These are phyloP conservation scores for Apantesis nais DNA, from an alignment of 2,888 invertebrate genomes.

Conservation along the genomic window DNA sequence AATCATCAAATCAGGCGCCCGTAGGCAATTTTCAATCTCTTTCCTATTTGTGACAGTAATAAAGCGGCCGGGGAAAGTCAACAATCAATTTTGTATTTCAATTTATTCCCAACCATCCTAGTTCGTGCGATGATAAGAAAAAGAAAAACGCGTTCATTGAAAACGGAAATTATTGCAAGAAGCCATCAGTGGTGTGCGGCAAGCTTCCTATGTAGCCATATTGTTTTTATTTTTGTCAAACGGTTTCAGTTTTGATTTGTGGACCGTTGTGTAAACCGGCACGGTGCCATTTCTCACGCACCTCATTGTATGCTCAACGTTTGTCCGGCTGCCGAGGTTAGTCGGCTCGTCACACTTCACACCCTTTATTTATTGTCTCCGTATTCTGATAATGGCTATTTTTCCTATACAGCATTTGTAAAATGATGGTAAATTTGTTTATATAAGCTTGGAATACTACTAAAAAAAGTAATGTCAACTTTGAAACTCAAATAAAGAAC, in stretches of 20 bases:
- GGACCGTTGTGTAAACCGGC: slow-evolving; percentile 61
- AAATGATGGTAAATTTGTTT: not conserved
- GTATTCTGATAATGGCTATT: not conserved
- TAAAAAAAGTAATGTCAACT: not conserved
- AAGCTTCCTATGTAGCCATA: slow-evolving; percentile 67
- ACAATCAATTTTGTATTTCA: slow-evolving; percentile 87
- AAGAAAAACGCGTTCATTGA: slow-evolving; percentile 84
- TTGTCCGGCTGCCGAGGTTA: slow-evolving; percentile 61
- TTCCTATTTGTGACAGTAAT: slow-evolving; percentile 85
- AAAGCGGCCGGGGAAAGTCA: slow-evolving; percentile 84
- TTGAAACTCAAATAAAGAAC: not conserved
- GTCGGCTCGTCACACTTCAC: slow-evolving; percentile 59
- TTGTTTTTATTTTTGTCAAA: slow-evolving; percentile 62
- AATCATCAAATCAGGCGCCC: slow-evolving; percentile 66
- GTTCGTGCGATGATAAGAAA: slow-evolving; percentile 85
- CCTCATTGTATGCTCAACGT: slow-evolving; percentile 73
- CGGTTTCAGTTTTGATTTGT: slow-evolving; percentile 77
- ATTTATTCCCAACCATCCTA: slow-evolving; percentile 85
- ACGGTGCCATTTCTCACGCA: slow-evolving; percentile 73
- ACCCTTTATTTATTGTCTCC: slow-evolving; percentile 56
- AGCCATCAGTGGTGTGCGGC: slow-evolving; percentile 82
- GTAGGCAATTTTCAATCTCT: slow-evolving; percentile 83
- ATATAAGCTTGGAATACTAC: not conserved
- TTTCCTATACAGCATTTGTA: not conserved
- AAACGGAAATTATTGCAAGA: slow-evolving; percentile 86